Conservation (phyloP, 2,113 vertebrate species). For the Tichodroma muraria region DNA sequence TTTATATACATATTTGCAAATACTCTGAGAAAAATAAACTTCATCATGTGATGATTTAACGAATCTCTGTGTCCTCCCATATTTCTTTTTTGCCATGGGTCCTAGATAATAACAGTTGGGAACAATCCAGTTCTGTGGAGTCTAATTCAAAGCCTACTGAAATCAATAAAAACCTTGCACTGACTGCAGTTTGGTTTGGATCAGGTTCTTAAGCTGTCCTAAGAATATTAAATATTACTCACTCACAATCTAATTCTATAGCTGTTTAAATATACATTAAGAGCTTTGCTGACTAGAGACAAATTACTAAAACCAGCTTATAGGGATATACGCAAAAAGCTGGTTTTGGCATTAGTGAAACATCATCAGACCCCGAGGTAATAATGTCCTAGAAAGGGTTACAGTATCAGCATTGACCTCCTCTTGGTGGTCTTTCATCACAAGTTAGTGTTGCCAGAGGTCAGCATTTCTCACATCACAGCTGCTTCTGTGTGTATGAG, state of each 20-base stretch:
- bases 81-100: neutral
- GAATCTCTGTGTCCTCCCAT: fast-evolving
- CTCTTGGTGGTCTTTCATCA: neutral
- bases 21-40: neutral
- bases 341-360: neutral
- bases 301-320: neutral
- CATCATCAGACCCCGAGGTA: neutral
- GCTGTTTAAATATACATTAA: slow-evolving; percentile 51
- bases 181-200: slow-evolving; percentile 13
- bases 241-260: neutral
- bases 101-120: neutral
- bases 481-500: neutral
- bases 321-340: neutral
- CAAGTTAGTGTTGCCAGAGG: neutral
- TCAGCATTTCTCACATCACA: neutral
- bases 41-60: neutral
- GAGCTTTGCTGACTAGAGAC: slow-evolving; percentile 11
- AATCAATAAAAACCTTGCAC: slow-evolving; percentile 15
- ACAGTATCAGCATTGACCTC: neutral
- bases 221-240: slow-evolving; percentile 37
- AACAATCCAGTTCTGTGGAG: neutral
- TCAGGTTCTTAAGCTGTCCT: neutral
- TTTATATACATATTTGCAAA: neutral
- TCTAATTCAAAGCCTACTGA: neutral
- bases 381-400: neutral